Evolutionary conservation across 2,113 vertebrate genomes (phyloP).

Genomic region (Hyperoodon ampullatus): DNA sequence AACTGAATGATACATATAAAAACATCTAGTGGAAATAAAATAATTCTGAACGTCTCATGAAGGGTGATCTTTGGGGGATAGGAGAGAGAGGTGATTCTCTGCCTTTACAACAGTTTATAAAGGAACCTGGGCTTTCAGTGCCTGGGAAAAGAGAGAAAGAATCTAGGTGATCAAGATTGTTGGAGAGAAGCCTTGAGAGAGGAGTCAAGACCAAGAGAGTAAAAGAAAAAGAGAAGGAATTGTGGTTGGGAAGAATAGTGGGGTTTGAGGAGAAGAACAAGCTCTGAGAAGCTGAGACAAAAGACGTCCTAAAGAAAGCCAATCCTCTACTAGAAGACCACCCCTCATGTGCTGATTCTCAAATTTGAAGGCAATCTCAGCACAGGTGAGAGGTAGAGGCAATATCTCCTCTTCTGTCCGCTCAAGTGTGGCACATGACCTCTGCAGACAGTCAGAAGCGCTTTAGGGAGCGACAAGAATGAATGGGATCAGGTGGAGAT

Average conservation of each 20-base stretch:
- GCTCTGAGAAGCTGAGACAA: background rate
- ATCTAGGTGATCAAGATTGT: background rate
- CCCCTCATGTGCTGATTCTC: background rate
- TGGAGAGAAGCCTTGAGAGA: background rate
- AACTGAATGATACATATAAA: background rate
- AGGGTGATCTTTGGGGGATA: background rate
- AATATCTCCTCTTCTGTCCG: background rate
- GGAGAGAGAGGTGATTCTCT: background rate
- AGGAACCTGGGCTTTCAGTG: background rate
- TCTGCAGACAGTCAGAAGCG: background rate
- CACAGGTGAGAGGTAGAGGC: background rate
- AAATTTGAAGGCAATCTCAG: background rate
- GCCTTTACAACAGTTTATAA: background rate
- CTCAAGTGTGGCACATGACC: background rate
- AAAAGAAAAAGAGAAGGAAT: background rate
- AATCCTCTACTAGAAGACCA: background rate
- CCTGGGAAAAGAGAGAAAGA: background rate
- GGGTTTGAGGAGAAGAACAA: background rate
- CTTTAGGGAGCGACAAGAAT: background rate
- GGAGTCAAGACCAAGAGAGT: background rate
- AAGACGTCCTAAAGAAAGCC: background rate
- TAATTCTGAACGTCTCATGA: background rate
- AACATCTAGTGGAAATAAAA: background rate
- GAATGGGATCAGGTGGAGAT: background rate
- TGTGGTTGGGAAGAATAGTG: background rate